These are phyloP conservation scores for Pangasius djambal DNA, from an alignment of 2,797 vertebrate genomes.

Conservation along the genomic window DNA sequence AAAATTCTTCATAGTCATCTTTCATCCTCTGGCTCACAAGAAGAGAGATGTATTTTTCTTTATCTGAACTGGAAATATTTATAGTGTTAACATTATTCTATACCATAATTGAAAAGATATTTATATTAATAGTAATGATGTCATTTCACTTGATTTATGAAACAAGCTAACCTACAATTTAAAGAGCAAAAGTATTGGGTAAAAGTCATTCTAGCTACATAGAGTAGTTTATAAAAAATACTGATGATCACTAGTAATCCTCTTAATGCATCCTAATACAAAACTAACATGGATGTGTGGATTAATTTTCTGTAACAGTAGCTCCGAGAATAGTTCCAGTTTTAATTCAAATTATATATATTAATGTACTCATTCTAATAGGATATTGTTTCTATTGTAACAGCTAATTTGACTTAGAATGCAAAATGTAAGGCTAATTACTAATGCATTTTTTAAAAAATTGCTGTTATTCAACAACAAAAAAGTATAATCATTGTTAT, in stretches of 20 bases:
- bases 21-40: not conserved
- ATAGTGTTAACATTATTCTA: not conserved
- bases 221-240: not conserved
- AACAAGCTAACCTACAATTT: not conserved
- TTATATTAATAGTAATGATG: not conserved
- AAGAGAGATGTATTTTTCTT: not conserved
- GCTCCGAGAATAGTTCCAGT: not conserved
- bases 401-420: not conserved
- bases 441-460: not conserved
- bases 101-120: not conserved
- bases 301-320: not conserved
- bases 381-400: not conserved
- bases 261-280: not conserved
- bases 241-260: not conserved
- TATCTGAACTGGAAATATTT: not conserved
- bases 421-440: not conserved
- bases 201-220: not conserved
- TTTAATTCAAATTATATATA: not conserved
- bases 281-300: not conserved
- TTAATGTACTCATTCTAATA: not conserved
- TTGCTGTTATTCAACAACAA: not conserved
- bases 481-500: not conserved
- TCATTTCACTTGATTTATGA: not conserved
- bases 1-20: not conserved
- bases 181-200: not conserved